Evolutionary conservation across 2,797 vertebrate species (phyloP), one percentile per base, ranked within the genome.

Genomic region (Xenentodon cancila): DNA sequence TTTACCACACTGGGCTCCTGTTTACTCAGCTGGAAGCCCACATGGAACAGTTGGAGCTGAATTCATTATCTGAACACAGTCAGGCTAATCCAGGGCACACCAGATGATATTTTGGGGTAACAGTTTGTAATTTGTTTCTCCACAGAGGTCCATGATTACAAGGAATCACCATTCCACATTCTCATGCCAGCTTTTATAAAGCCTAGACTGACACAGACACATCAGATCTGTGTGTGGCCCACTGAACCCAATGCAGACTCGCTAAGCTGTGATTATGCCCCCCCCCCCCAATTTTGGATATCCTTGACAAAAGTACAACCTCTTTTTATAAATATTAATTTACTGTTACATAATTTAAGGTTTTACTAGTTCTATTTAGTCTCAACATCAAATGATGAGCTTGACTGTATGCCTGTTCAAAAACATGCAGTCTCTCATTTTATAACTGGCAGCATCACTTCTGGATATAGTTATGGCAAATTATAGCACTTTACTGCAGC

Each of bases 71-170:
- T 46, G 68, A 73, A 84, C 80, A 85, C 22, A 59, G 47, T 16
- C n/a, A 79, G 42, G 75, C 72, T 90, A 89, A 92, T 90, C 73
- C 73, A 50, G 71, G 79, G 50, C 71, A 60, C 76, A 73, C 47
- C 53, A 77, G 84, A 88, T 90, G 56, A 83, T 75, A 84, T 64
- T 71, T 50, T 22, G 42, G 40, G 47, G 54, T 68, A 75, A 80
- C 75, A 64, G 67, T 79, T 74, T 82, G 88, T 89, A 87, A 90
- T 91, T 86, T 80, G 74, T 73, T 71, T 78, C 60, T 76, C 83
- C 55, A 53, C 69, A 67, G 80, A 79, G 71, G 68, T 73, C 78
- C 45, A 27, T 76, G 74, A 89, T 89, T 88, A 90, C 72, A 70
- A 71, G 63, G 71, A 81, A 72, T 80, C 22, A 30, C 44, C 75